Conservation (phyloP, 2,888 invertebrate species). For the Lysandra coridon region DNA sequence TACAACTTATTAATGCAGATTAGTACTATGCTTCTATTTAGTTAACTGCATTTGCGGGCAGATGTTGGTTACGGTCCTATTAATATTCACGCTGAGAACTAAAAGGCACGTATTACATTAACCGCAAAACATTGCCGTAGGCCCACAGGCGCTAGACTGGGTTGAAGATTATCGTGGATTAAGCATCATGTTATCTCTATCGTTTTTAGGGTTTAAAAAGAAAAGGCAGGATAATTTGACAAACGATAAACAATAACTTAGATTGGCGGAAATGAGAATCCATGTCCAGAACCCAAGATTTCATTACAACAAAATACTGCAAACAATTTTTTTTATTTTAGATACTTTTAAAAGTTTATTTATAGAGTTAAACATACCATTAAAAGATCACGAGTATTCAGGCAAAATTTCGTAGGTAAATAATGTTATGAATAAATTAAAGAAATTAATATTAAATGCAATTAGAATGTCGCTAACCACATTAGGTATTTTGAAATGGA, state of each 20-base stretch:
- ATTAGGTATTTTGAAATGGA: constrained; percentile 23
- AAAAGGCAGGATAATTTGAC: no score
- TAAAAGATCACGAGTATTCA: neutral
- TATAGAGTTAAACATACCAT: no score
- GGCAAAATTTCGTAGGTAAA: neutral
- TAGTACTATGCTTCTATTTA: neutral
- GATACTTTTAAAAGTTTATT: no score
- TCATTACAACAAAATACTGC: no score
- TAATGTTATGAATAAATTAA: neutral
- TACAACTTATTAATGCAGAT: neutral
- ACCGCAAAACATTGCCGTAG: neutral
- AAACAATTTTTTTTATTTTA: no score
- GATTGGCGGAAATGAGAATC: no score
- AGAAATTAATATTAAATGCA: neutral
- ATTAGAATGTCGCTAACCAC: neutral
- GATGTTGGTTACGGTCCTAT: constrained; percentile 1
- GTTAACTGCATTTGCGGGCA: neutral
- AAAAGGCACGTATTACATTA: constrained; percentile 13
- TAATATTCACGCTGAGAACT: constrained; percentile 13
- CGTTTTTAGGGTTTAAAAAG: neutral
- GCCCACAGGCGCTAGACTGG: neutral
- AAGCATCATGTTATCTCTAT: neutral
- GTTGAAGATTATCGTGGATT: neutral
- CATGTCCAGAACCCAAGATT: no score
- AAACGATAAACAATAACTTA: no score